Percentiles rank a stretch among this genome's conserved stretches.
Evolutionary conservation across 1,140 invertebrate species (phyloP).

Genomic region (Drosophila lini): DNA sequence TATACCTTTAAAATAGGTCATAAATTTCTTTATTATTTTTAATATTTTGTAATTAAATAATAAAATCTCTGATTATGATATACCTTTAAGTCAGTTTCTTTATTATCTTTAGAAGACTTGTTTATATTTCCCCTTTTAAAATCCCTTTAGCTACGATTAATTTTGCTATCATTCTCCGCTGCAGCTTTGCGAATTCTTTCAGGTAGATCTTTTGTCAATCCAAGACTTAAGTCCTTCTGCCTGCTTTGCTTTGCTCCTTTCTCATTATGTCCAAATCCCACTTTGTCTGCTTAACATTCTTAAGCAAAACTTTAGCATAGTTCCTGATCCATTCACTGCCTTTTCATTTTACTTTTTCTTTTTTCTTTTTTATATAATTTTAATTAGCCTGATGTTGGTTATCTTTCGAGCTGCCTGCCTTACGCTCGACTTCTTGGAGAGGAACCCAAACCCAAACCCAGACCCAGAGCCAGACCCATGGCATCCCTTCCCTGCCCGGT

Average conservation of each 20-base stretch:
- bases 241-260: constrained; percentile 21
- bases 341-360: constrained; percentile 46
- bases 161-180: background rate
- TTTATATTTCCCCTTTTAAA: background rate
- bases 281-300: constrained; percentile 54
- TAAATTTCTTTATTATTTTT: background rate
- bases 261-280: constrained; percentile 66
- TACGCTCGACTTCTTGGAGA: constrained; percentile 74
- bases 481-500: background rate
- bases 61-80: too few species aligned
- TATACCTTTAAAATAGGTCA: too few species aligned
- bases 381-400: constrained; percentile 75
- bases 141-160: background rate
- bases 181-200: constrained; percentile 1
- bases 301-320: constrained; percentile 58
- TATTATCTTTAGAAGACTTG: background rate
- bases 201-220: constrained; percentile 23
- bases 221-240: constrained; percentile 12
- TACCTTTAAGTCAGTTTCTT: too few species aligned
- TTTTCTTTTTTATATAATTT: constrained; percentile 51
- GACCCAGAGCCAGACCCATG: too few species aligned
- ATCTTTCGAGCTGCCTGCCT: constrained; percentile 73
- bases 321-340: constrained; percentile 55
- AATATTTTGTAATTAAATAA: too few species aligned
- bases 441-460: constrained; percentile 3